phyloP scores from a whole-genome alignment of 2,797 vertebrate genomes.

The Spheniscus humboldti region DNA sequence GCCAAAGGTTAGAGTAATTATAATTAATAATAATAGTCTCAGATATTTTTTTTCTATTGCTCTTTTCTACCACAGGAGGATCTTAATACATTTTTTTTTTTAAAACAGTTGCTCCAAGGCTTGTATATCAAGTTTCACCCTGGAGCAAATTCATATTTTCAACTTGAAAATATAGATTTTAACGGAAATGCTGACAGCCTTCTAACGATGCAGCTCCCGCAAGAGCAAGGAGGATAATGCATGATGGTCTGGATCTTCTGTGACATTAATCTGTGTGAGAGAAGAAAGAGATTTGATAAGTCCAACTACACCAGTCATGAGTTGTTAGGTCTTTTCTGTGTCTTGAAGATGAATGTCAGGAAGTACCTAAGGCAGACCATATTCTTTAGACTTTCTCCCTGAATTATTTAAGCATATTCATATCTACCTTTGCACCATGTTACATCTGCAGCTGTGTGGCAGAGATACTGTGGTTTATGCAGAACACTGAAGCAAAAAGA shows the following conservation, averaged over 20 bases:
- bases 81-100: neutral
- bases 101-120: neutral
- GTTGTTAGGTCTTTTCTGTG: neutral
- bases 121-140: neutral
- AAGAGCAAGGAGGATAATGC: neutral
- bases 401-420: neutral
- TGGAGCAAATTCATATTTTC: neutral
- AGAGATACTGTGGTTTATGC: neutral
- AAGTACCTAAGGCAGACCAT: neutral
- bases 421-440: neutral
- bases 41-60: neutral
- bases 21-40: neutral
- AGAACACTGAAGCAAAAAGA: neutral
- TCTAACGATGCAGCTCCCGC: fast-evolving
- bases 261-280: neutral
- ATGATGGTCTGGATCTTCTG: neutral
- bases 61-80: neutral
- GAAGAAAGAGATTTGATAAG: neutral
- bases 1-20: neutral
- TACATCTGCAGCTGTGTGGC: neutral
- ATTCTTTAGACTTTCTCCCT: neutral
- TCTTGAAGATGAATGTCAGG: neutral
- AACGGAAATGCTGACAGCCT: neutral
- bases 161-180: neutral
- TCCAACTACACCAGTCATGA: neutral